These are phyloP conservation scores for Dicyrtomina minuta DNA, from an alignment of 2,888 invertebrate genomes.

Conservation along the genomic window DNA sequence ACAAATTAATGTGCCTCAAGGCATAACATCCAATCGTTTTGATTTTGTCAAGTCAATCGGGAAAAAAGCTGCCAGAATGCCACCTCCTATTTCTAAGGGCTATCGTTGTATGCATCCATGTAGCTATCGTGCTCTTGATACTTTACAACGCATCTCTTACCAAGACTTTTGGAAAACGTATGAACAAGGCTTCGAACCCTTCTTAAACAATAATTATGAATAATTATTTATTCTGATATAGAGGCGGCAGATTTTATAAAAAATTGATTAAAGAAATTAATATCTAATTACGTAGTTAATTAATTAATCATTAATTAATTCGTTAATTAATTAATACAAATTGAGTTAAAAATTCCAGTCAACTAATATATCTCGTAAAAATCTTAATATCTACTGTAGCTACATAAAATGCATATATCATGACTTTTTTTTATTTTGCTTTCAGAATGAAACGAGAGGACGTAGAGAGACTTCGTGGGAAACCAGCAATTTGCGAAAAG, in stretches of 20 bases:
- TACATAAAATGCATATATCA: not conserved
- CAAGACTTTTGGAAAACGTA: constrained; percentile 48
- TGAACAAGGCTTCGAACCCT: not conserved
- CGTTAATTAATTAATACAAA: too few relatives aligned
- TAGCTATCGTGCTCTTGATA: constrained; percentile 33
- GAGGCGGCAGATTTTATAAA: too few relatives aligned
- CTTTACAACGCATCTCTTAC: constrained; percentile 39
- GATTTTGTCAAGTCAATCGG: constrained; percentile 40
- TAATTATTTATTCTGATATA: too few relatives aligned
- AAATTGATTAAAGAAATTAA: too few relatives aligned
- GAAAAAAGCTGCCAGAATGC: constrained; percentile 45
- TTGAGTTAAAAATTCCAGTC: too few relatives aligned
- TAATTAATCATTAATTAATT: too few relatives aligned
- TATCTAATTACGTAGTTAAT: too few relatives aligned
- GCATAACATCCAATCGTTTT: constrained; percentile 39
- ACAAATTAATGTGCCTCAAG: constrained; percentile 30
- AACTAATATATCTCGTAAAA: too few relatives aligned
- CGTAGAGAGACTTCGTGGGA: constrained; percentile 44
- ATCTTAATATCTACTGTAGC: too few relatives aligned
- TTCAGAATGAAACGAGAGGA: constrained; percentile 34
- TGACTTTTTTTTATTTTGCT: not conserved
- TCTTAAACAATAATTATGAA: not conserved
- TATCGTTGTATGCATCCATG: constrained; percentile 47
- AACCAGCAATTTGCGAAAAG: constrained; percentile 35
- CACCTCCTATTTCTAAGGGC: constrained; percentile 42